Base-by-base conservation (phyloP, 1,140 invertebrate species). In the Stegodyphus dumicola region DNA sequence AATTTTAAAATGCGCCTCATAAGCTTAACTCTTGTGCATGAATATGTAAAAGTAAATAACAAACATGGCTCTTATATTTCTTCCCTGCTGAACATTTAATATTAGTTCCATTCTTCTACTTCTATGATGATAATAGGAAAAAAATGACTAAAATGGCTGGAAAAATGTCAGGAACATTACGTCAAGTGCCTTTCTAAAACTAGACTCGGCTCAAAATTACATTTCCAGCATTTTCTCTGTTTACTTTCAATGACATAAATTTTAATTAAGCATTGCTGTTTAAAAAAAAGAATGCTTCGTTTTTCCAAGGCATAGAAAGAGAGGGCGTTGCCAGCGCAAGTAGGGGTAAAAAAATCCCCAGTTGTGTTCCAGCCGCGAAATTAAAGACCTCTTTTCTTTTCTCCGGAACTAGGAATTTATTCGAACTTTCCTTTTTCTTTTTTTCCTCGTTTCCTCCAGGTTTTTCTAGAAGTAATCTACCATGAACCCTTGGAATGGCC, bases 181-280 rank as follows among this genome's bases (percentile, higher is more conserved):
- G 54, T 15, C 66, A 17, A 17, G 56, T 66, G 48, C 18, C 53
- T 48, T 54, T 75, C 60, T 18, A 75, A 75, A 65, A 77, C 60
- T 51, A 54, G n/a, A 65, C 56, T 33, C 17, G 60, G n/a, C 7
- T 17, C 60, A 77, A 77, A 77, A 77, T 77, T 77, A 77, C 75
- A 60, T 77, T 77, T 77, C 75, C 54, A 65, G 75, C 75, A 77
- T 77, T 77, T 33, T 77, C 60, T 11, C 60, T 77, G 75, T 77
- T 77, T 77, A 77, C 75, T 77, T 77, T 77, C 75, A 77, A 77
- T 77, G 56, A 77, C 60, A 77, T 77, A 77, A 77, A 77, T 77
- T 77, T 77, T 77, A 77, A 77, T 77, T 77, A 77, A 77, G 75
- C 49, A 77, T 33, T 33, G n/a, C 75, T 66, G 11, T 52, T 18